These are phyloP conservation scores for Drosophila bunnanda DNA, from an alignment of 2,888 invertebrate genomes.

Conservation along the genomic window DNA sequence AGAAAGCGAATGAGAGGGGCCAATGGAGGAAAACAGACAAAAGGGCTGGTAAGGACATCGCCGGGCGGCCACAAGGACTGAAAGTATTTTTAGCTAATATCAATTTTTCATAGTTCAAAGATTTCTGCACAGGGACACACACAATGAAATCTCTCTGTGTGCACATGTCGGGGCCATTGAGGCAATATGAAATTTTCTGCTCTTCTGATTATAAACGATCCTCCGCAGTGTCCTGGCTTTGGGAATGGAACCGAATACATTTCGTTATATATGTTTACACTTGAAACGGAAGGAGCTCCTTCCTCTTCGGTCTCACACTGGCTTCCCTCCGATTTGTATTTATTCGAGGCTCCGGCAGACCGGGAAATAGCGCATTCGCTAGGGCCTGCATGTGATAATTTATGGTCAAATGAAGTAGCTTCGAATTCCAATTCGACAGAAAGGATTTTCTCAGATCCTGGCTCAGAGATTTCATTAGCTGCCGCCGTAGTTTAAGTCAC, in stretches of 20 bases:
- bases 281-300: conserved; percentile 59
- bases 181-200: conserved; percentile 74
- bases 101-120: conserved; percentile 82
- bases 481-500: conserved; percentile 8
- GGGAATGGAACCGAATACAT: conserved; percentile 10
- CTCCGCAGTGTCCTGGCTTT: conserved; percentile 63
- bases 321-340: conserved; percentile 56
- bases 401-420: conserved; percentile 65
- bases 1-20: conserved; percentile 19
- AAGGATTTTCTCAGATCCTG: conserved; percentile 22
- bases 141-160: conserved; percentile 34
- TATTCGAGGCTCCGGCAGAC: conserved; percentile 23
- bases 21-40: conserved; percentile 50
- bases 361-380: conserved; percentile 46
- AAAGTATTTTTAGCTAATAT: conserved; percentile 81
- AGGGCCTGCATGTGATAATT: conserved; percentile 67
- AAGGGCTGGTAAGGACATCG: conserved; percentile 57
- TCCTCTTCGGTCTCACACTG: too few species aligned
- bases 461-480: conserved; percentile 35
- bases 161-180: conserved; percentile 47
- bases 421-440: conserved; percentile 37
- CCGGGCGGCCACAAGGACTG: conserved; percentile 57
- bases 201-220: conserved; percentile 79
- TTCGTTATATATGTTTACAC: conserved; percentile 36
- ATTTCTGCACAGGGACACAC: conserved; percentile 58